Base-by-base conservation (phyloP, 2,113 vertebrate species). In the Pollachius pollachius region DNA sequence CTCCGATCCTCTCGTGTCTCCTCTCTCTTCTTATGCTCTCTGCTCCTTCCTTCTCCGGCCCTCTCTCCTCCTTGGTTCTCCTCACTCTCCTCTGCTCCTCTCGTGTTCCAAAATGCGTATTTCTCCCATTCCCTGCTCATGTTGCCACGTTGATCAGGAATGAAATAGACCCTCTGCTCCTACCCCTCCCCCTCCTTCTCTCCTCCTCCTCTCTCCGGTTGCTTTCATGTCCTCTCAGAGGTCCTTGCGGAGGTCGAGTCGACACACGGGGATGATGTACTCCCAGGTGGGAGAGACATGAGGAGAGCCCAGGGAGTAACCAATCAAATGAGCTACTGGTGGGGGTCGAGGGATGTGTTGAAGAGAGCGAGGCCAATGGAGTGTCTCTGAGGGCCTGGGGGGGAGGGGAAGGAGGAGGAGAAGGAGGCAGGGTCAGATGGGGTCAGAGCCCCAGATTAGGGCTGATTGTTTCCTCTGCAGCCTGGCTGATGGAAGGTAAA, bases 201-300 rank as follows among this genome's bases (percentile, higher is more conserved):
- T 77, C 62, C 17, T 30, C 27, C 15, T 64, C 30, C n/a, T 4
- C 21, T 64, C 67, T 23, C 59, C 48, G 19, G 48, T 56, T 60
- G 25, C 34, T 41, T n/a, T 48, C 17, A 8, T 3, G 7, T 34
- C n/a, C 63, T 48, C 17, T 65, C 34, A 37, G 0, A n/a, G 37
- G 66, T 23, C 59, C 48, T 25, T 48, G 48, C 60, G 25, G 75
- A 84, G 80, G 87, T 87, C 84, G 84, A 37, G 60, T 72, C 76
- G 85, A 87, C 89, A 88, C 64, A 70, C 75, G 75, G 69, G 78
- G 83, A 74, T 66, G 30, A 76, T 83, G 81, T 86, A 79, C 79
- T 89, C 77, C 75, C 78, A 81, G 83, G 75, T 81, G 77, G 41
- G 70, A 79, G 82, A 83, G 84, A 82, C 80, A 80, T 84, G 78